Evolutionary conservation across 2,888 invertebrate species (phyloP).

Genomic region (Cantharis flavilabris): DNA sequence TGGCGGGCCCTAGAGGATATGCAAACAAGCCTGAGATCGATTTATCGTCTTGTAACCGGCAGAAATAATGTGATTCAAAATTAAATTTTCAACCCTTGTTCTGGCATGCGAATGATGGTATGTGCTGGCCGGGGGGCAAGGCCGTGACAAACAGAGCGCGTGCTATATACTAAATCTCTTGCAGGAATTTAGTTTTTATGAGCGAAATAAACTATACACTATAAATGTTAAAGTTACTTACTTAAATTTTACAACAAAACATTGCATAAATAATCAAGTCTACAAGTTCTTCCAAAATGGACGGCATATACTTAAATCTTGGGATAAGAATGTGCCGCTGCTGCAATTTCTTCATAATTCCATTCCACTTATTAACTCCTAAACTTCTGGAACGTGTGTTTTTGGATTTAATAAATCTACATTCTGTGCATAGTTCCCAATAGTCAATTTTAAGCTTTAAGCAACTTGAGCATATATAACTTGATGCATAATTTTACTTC

Average conservation of each 20-base stretch:
- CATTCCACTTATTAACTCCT: conserved; percentile 43
- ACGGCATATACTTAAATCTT: not conserved
- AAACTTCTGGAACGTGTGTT: conserved; percentile 42
- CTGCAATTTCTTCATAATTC: conserved; percentile 45
- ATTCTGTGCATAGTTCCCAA: conserved; percentile 46
- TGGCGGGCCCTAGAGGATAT: conserved; percentile 33
- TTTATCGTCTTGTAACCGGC: conserved; percentile 50
- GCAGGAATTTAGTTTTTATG: conserved; percentile 19
- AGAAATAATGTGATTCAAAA: conserved; percentile 53
- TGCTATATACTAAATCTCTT: conserved; percentile 31
- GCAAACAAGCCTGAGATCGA: conserved; percentile 44
- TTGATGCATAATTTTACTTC: not conserved
- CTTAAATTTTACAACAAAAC: not conserved
- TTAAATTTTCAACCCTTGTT: conserved; percentile 49
- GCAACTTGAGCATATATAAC: conserved; percentile 10
- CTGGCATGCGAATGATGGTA: conserved; percentile 49
- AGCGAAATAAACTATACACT: conserved; percentile 22
- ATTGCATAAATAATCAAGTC: not conserved
- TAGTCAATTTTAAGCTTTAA: conserved; percentile 40
- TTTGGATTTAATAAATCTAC: conserved; percentile 48
- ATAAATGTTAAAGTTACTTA: not conserved
- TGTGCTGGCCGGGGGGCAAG: conserved; percentile 41
- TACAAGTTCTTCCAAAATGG: not conserved
- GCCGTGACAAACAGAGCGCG: conserved; percentile 31
- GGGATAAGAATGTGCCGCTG: conserved; percentile 30